Conservation (phyloP, 2,888 invertebrate species). For the Venustoraphidia nigricollis region DNA sequence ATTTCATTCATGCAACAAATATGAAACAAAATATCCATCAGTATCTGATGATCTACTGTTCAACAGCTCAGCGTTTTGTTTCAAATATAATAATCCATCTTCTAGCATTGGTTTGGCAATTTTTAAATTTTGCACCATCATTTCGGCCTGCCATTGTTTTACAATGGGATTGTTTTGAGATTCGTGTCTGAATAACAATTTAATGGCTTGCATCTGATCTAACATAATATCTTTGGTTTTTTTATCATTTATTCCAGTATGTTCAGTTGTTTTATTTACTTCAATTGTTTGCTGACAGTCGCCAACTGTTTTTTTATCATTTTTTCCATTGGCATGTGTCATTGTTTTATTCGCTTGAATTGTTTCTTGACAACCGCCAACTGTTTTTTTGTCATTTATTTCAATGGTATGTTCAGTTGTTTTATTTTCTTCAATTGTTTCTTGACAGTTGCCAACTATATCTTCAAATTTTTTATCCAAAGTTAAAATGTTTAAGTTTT, state of each 20-base stretch:
- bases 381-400: slow-evolving; percentile 23
- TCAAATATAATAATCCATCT: slow-evolving; percentile 35
- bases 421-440: slow-evolving; percentile 11
- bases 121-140: slow-evolving; percentile 32
- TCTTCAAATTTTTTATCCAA: slow-evolving; percentile 6
- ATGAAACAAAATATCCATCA: slow-evolving; percentile 42
- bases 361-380: background rate
- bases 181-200: slow-evolving; percentile 39
- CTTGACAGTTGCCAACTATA: background rate
- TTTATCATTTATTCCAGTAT: slow-evolving; percentile 22
- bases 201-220: slow-evolving; percentile 26
- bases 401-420: slow-evolving; percentile 21
- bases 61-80: slow-evolving; percentile 36
- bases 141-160: slow-evolving; percentile 36
- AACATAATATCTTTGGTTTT: slow-evolving; percentile 26
- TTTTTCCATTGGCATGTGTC: slow-evolving; percentile 19
- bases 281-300: background rate
- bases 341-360: slow-evolving; percentile 17
- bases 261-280: slow-evolving; percentile 19
- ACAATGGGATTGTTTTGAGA: slow-evolving; percentile 29
- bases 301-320: background rate
- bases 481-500: slow-evolving; percentile 34
- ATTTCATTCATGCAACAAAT: slow-evolving; percentile 21
- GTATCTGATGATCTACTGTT: slow-evolving; percentile 36
- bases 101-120: slow-evolving; percentile 43